Evolutionary conservation across 2,113 vertebrate species (phyloP).

Genomic region (Struthidea cinerea): DNA sequence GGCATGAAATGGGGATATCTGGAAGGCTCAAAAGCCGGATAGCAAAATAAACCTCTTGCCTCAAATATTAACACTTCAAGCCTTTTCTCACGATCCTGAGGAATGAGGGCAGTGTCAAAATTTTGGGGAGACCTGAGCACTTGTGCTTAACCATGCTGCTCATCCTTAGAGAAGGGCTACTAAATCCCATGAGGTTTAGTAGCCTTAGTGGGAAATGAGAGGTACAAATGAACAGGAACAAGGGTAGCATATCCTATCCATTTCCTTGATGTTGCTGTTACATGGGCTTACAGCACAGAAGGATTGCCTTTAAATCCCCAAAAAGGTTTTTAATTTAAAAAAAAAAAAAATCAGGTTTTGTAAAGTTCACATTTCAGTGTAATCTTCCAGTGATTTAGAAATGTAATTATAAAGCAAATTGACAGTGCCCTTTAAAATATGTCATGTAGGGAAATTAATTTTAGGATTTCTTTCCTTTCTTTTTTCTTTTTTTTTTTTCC

Average conservation of each 20-base stretch:
- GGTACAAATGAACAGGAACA: constrained; percentile 2
- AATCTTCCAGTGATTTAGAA: constrained; percentile 59
- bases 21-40: not conserved
- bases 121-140: not conserved
- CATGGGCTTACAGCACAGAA: not conserved
- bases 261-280: constrained; percentile 15
- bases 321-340: constrained; percentile 23
- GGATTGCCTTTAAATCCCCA: constrained; percentile 41
- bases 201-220: not conserved
- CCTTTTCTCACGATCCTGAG: not conserved
- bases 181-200: not conserved
- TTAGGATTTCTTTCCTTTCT: not conserved
- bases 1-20: constrained; percentile 38
- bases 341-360: constrained; percentile 43
- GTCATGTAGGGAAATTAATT: constrained; percentile 60
- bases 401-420: constrained; percentile 62
- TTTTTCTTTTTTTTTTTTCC: not conserved
- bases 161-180: not conserved
- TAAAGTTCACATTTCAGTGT: constrained; percentile 59
- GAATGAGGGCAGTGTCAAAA: not conserved
- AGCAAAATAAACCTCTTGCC: constrained; percentile 41
- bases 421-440: constrained; percentile 65
- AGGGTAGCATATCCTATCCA: not conserved
- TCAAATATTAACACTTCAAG: constrained; percentile 18
- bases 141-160: not conserved